These are phyloP conservation scores for Dicerorhinus sumatrensis DNA, from an alignment of 2,113 vertebrate species.

Conservation along the genomic window DNA sequence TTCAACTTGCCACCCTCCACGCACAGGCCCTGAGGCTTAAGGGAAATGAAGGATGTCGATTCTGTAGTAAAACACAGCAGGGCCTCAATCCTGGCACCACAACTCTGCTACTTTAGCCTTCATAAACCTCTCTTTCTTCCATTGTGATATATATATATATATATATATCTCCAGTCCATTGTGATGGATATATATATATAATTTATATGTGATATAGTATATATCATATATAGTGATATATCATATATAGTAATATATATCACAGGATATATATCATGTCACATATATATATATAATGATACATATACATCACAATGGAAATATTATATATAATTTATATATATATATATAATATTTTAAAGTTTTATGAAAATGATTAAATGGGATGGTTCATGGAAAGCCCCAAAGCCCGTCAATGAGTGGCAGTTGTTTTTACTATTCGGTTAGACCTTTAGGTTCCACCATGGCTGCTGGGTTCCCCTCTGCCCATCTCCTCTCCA, in stretches of 20 bases:
- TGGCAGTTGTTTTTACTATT: not conserved
- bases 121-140: not conserved
- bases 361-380: not conserved
- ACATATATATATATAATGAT: not conserved
- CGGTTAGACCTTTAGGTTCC: too few relatives aligned
- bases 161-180: not conserved
- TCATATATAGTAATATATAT: not conserved
- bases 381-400: not conserved
- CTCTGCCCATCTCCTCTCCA: not conserved
- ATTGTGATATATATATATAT: not conserved
- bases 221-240: not conserved
- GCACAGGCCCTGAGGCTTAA: not conserved
- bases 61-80: not conserved
- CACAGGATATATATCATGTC: not conserved
- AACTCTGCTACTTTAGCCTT: not conserved
- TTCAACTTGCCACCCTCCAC: not conserved
- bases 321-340: not conserved
- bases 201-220: too few relatives aligned
- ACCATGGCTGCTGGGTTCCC: not conserved
- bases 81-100: not conserved
- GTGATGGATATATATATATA: not conserved
- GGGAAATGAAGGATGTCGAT: too few relatives aligned
- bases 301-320: not conserved
- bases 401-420: not conserved
- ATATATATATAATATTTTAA: not conserved